Evolutionary conservation across 2,797 vertebrate species (phyloP).

Genomic region (Chloroceryle amazona): DNA sequence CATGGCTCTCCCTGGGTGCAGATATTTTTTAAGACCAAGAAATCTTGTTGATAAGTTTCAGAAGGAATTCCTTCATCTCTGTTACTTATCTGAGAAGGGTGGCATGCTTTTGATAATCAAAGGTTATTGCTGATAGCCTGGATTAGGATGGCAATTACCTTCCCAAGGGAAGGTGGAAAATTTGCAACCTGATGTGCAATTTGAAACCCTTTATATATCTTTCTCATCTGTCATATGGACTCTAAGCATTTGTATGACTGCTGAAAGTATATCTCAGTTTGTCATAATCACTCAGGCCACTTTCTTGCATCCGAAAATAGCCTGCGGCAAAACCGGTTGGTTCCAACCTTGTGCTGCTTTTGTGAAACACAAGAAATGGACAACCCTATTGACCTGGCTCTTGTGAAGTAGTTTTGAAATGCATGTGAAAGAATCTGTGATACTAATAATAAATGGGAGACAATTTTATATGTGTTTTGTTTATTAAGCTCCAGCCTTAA

Average conservation of each 20-base stretch:
- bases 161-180: neutral
- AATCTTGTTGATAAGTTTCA: neutral
- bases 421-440: rapidly evolving
- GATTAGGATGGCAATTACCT: neutral
- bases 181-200: neutral
- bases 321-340: neutral
- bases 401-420: neutral
- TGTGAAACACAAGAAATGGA: neutral
- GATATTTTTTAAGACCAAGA: neutral
- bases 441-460: neutral
- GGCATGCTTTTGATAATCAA: neutral
- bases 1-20: neutral
- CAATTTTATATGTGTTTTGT: neutral
- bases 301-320: neutral
- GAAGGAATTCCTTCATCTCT: neutral
- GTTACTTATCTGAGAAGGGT: neutral
- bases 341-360: neutral
- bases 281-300: neutral
- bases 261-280: neutral
- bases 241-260: neutral
- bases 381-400: neutral
- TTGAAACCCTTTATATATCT: neutral
- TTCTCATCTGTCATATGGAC: neutral
- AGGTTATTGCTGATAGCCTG: neutral
- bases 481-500: neutral